Evolutionary conservation across 2,113 vertebrate species (phyloP), one percentile per base, ranked within the genome.

Genomic region (Cynocephalus volans): DNA sequence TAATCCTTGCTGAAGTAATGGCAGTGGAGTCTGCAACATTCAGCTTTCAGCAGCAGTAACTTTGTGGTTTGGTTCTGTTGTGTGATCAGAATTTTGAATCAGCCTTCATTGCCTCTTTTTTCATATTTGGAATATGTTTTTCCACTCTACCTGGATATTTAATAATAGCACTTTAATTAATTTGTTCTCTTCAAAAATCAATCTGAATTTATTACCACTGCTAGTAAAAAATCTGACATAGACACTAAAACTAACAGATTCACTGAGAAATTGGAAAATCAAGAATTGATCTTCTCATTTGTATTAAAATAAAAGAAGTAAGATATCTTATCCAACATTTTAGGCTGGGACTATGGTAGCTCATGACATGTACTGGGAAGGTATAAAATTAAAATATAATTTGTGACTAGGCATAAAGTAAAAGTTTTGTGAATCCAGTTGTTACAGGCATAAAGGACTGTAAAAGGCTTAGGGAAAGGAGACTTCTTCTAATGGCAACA

Each of bases 21-120:
- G 7, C 7, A 45, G 2, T 11, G 5, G 11, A 52, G n/a, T 0
- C 4, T 28, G 33, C 0, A 64, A 0, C 3, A 41, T 18, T 5
- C 24, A 75, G 12, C 45, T 41, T 41, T 36, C 31, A 79, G 36
- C 2, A 26, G 10, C 2, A 67, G 15, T 6, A 89, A 33, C 9
- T 80, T 31, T 17, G 9, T 85, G 15, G 24, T 24, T 79, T 67
- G 5, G 23, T 87, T 65, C 14, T 83, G 8, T 28, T 58, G 3
- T 15, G 1, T 70, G 14, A 85, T 14, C 50, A 14, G 19, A 80
- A 54, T 54, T 92, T 50, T 33, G 11, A 60, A 85, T 48, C 24
- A 48, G 3, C 5, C 21, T 69, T 64, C 5, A 56, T 24, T 50
- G n/a, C 56, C 9, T 24, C 4, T 67, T 67, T 90, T 36, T 26